These are phyloP conservation scores for Xyliphius kryptos DNA, from an alignment of 2,113 vertebrate species.

Conservation along the genomic window DNA sequence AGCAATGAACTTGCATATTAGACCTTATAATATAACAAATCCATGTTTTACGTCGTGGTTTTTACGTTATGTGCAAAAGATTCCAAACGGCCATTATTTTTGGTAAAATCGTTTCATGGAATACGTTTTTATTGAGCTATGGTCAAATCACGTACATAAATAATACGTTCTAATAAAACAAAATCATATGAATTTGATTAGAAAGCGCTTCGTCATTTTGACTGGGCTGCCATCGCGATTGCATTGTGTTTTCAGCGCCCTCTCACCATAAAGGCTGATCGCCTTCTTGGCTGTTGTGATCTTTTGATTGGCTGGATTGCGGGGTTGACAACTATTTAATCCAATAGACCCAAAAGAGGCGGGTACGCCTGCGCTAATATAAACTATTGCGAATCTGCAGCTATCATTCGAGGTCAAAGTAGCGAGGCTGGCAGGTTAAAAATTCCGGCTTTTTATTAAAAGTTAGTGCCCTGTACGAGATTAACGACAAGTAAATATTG, in stretches of 20 bases:
- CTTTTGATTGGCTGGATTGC: conserved; percentile 20
- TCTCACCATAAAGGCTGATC: background rate
- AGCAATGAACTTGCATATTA: no score
- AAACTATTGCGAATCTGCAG: background rate
- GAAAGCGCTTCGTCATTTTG: background rate
- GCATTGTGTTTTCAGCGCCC: background rate
- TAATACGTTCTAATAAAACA: no score
- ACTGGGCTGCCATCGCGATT: background rate
- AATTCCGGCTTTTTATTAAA: background rate
- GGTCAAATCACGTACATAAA: no score
- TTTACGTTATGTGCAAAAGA: no score
- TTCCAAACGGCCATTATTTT: no score
- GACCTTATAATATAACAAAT: no score
- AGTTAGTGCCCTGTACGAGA: background rate
- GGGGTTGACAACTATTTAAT: conserved; percentile 5
- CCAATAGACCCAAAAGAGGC: background rate
- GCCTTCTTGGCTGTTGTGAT: background rate
- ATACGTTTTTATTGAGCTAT: no score
- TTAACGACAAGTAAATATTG: background rate
- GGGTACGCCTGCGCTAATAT: conserved; percentile 6
- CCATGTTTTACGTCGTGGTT: no score
- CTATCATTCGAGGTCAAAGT: conserved; percentile 16
- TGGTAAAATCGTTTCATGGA: no score
- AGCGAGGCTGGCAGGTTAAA: background rate
- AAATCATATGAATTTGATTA: no score